phyloP scores from a whole-genome alignment of 53 echinoderm and acorn worm genomes.

The Holothuria scabra region DNA sequence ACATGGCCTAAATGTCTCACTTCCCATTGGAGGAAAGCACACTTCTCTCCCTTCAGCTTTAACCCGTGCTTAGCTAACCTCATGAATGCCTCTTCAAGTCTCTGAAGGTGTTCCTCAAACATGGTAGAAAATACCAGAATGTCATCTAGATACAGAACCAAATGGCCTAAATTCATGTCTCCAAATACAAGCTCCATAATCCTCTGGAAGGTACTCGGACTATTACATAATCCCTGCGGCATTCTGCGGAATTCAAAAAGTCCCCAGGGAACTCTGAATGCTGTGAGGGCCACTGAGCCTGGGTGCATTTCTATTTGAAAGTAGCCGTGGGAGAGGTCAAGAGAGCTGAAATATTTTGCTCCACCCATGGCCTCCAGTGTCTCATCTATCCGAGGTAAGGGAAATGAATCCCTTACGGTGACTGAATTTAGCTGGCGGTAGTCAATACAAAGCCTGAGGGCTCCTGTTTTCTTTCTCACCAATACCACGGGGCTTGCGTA shows the following conservation, averaged over 20 bases:
- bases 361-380: conserved; percentile 64
- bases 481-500: conserved; percentile 66
- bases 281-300: conserved; percentile 58
- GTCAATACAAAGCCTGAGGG: conserved; percentile 56
- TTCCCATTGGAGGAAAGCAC: conserved; percentile 49
- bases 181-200: conserved; percentile 63
- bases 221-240: conserved; percentile 58
- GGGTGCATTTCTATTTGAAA: conserved; percentile 69
- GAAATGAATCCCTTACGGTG: conserved; percentile 69
- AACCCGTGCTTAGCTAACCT: conserved; percentile 55
- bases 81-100: conserved; percentile 54
- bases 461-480: conserved; percentile 63
- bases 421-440: conserved; percentile 60
- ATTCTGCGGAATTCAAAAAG: conserved; percentile 60
- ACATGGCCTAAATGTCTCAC: conserved; percentile 54
- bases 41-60: conserved; percentile 69
- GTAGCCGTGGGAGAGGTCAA: conserved; percentile 71
- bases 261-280: conserved; percentile 72
- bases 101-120: conserved; percentile 60
- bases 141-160: conserved; percentile 62
- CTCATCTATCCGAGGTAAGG: conserved; percentile 59
- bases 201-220: conserved; percentile 65
- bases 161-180: conserved; percentile 56
- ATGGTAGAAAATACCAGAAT: conserved; percentile 60
- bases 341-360: conserved; percentile 54